phyloP scores from a whole-genome alignment of 2,113 vertebrate species.

The Ellobius talpinus region DNA sequence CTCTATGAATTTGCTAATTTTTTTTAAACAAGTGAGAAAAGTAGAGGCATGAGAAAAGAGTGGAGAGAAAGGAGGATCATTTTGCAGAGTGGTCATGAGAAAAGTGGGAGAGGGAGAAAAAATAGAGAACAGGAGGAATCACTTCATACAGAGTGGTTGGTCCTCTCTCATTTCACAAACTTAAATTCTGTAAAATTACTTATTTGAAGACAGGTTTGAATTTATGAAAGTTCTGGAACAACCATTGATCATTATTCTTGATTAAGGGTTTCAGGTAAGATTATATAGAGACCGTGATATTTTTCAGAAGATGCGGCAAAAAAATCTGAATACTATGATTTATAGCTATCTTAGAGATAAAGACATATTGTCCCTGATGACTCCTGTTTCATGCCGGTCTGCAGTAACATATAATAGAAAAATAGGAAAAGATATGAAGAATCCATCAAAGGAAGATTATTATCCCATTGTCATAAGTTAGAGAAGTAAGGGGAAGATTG shows the following conservation, averaged over 20 bases:
- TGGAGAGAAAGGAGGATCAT: neutral
- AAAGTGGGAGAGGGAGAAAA: neutral
- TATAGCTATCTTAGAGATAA: neutral
- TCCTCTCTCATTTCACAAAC: neutral
- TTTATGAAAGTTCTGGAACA: neutral
- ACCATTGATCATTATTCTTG: neutral
- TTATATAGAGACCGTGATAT: neutral
- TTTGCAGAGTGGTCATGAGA: neutral
- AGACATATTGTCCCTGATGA: neutral
- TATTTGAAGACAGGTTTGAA: neutral
- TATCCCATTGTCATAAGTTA: neutral
- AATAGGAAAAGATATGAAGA: neutral
- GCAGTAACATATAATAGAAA: neutral
- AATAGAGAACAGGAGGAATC: neutral
- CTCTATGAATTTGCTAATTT: neutral
- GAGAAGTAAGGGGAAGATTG: neutral
- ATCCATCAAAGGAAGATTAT: neutral
- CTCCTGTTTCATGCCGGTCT: neutral
- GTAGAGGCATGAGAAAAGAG: neutral
- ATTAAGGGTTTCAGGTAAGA: neutral
- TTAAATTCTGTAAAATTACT: neutral
- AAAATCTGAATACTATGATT: neutral
- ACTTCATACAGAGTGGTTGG: neutral
- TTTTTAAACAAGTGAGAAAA: neutral
- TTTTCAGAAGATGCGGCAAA: neutral